Conservation (phyloP, 2,888 invertebrate species). For the Cephus spinipes region DNA sequence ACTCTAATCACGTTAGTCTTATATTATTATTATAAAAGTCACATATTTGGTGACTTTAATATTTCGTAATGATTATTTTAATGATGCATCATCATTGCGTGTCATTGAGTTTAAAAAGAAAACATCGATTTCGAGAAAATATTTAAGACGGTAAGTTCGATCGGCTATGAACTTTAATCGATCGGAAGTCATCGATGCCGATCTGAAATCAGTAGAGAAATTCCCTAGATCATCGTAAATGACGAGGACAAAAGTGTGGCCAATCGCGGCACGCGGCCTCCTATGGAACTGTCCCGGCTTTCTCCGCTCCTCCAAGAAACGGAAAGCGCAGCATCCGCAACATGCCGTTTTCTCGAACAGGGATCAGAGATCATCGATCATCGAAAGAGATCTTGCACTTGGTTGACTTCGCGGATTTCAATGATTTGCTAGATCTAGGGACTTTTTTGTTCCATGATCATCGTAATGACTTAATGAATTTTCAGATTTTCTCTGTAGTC, state of each 20-base stretch:
- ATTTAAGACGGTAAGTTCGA: background rate
- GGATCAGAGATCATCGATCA: background rate
- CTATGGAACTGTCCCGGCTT: background rate
- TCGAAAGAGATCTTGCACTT: background rate
- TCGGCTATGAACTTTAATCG: background rate
- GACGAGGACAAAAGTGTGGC: slow-evolving; percentile 6
- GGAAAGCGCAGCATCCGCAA: slow-evolving; percentile 2
- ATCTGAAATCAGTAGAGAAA: background rate
- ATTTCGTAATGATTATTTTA: background rate
- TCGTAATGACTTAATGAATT: too few relatives aligned
- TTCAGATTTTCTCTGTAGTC: too few relatives aligned
- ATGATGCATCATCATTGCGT: background rate
- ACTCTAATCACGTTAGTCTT: background rate
- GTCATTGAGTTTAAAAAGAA: background rate
- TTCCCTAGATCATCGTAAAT: background rate
- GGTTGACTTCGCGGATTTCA: background rate
- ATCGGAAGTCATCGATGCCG: background rate
- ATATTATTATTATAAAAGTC: background rate
- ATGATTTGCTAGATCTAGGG: background rate
- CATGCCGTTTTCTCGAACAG: background rate
- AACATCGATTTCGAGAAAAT: background rate
- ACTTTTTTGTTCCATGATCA: background rate
- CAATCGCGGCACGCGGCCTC: background rate
- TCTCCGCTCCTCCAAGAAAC: background rate
- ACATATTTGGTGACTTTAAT: background rate